Conservation (phyloP, 2,797 vertebrate species). For the Sebastes trivittatus region DNA sequence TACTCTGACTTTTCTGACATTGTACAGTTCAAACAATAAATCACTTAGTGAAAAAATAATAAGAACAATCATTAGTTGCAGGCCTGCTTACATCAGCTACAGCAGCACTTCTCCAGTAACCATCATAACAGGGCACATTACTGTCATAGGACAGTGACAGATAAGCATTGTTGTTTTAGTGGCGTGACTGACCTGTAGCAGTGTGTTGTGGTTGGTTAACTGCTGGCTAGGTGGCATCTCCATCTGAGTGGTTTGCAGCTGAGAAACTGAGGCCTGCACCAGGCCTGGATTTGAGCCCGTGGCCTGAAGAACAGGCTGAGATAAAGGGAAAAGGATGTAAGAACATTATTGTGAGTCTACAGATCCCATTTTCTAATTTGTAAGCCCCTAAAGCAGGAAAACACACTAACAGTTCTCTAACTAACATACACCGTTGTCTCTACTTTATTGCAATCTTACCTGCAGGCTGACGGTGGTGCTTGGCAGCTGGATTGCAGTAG, state of each 20-base stretch:
- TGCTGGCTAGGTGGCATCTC: conserved; percentile 77
- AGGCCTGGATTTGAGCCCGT: conserved; percentile 80
- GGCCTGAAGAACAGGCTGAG: conserved; percentile 86
- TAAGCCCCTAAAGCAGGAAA: background rate
- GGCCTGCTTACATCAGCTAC: background rate
- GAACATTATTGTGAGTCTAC: background rate
- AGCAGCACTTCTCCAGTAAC: background rate
- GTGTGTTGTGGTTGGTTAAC: conserved; percentile 78
- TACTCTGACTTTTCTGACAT: background rate
- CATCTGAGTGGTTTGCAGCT: conserved; percentile 80
- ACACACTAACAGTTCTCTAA: background rate
- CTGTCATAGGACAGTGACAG: background rate
- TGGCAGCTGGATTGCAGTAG: conserved; percentile 88
- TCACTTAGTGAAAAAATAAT: background rate
- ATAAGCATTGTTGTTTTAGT: background rate
- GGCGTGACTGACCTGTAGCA: conserved; percentile 86
- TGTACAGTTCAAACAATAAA: background rate
- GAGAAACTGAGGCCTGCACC: conserved; percentile 79
- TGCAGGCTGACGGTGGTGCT: conserved; percentile 88
- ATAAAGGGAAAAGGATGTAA: background rate
- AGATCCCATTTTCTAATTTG: background rate
- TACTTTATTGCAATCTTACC: conserved; percentile 70
- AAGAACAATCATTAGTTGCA: background rate
- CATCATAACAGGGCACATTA: background rate
- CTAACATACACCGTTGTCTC: background rate